Evolutionary conservation across 2,888 invertebrate genomes (phyloP).

Genomic region (Toxonevra muliebris): DNA sequence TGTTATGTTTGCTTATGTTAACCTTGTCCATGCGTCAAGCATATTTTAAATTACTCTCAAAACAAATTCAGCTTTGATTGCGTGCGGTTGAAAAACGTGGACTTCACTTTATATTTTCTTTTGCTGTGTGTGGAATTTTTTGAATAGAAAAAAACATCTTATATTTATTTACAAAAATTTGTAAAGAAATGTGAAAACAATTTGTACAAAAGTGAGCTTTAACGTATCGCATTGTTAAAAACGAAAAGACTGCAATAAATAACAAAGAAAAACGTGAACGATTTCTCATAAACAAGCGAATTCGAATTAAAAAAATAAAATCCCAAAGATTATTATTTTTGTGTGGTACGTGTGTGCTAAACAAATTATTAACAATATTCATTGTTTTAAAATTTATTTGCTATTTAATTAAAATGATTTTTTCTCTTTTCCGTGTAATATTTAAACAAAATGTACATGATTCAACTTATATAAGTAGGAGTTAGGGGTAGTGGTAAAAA

Average conservation of each 20-base stretch:
- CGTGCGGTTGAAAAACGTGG: constrained; percentile 21
- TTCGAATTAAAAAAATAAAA: background rate
- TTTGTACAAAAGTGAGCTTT: background rate
- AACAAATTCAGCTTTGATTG: constrained; percentile 24
- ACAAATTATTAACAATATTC: constrained; percentile 5
- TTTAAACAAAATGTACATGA: constrained; percentile 23
- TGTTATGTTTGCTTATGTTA: too few relatives aligned
- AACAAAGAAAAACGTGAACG: background rate
- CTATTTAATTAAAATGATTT: too few relatives aligned
- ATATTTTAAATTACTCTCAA: too few relatives aligned
- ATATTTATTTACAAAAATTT: background rate
- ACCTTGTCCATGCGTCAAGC: too few relatives aligned
- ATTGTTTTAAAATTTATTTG: too few relatives aligned
- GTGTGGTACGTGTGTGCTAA: background rate
- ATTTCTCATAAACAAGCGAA: background rate
- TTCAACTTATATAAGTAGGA: constrained; percentile 3
- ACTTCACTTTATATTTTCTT: background rate
- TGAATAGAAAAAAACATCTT: too few relatives aligned
- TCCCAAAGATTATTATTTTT: background rate
- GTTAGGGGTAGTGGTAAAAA: background rate
- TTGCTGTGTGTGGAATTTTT: too few relatives aligned
- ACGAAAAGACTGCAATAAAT: background rate
- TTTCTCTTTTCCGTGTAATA: too few relatives aligned
- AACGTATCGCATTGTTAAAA: background rate
- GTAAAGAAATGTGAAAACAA: background rate